Evolutionary conservation across 2,113 vertebrate species (phyloP), one percentile per base, ranked within the genome.

Genomic region (Nipponia nippon): DNA sequence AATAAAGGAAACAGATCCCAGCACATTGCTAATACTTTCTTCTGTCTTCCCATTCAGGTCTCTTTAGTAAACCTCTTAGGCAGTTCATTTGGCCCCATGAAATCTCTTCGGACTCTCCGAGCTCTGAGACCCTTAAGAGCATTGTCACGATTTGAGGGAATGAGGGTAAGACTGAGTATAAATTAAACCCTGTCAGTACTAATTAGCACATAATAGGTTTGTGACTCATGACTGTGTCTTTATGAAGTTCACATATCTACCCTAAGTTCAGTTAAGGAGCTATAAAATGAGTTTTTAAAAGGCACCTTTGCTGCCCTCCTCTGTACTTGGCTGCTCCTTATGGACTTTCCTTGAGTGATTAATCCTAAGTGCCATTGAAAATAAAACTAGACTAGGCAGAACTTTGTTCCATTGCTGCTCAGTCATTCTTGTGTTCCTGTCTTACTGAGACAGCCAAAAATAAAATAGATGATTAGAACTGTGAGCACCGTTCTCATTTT

Each of bases 81-180:
- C 6, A 98, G 97, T 89, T 97, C 97, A 38, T 86, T 98, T 65
- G 95, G 80, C 2, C 87, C 99, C 21, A 98, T 99, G 89, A 99
- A 99, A 97, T 99, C 99, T 52, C 98, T 99, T 29, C 97, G 99
- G 97, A 99, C 99, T 15, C 98, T 99, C 32, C 98, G 99, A 4
- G 99, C 99, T 83, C 97, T 99, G 96, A 98, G 99, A 79, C 99
- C 99, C 6, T 98, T 99, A 78, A 97, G 99, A 94, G 99, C 99
- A 30, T 92, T 99, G 72, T 99, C 99, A 95, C 98, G 99, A 97
- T 99, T 99, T 69, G 99, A 99, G 97, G 99, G 99, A 87, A 99
- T 99, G 99, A 95, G 99, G 98, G 99, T 99, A 97, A 99, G 99
- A 73, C 13, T 56, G 81, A 89, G 18, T 6, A 59, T 21, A 46